A percentile compares a stretch with the other conserved stretches of the same genome.
phyloP scores from a whole-genome alignment of 2,113 vertebrate species.

The Peucedramus taeniatus region DNA sequence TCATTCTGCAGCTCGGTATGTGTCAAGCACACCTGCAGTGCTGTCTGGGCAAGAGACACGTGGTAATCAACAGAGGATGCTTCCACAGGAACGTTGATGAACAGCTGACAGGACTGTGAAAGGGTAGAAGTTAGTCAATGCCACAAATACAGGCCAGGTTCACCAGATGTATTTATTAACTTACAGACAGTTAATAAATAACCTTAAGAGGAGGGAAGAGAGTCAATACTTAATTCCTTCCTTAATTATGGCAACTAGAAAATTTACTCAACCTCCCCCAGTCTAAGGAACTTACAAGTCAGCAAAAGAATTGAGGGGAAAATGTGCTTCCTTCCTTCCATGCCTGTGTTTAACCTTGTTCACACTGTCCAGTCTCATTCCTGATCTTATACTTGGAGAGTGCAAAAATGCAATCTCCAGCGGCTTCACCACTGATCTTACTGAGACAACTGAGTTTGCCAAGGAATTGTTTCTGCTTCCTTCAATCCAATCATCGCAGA shows the following conservation, averaged over 20 bases:
- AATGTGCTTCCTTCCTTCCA: neutral
- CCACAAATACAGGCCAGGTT: neutral
- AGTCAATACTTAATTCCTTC: neutral
- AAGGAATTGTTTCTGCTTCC: neutral
- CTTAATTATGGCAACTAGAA: neutral
- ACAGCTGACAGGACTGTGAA: constrained; percentile 86
- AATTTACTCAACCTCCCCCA: neutral
- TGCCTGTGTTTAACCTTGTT: neutral
- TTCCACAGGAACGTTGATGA: constrained; percentile 89
- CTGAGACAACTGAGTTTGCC: neutral
- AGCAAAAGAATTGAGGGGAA: neutral
- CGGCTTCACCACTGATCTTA: neutral
- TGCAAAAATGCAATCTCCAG: neutral
- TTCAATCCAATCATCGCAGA: neutral
- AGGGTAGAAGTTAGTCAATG: neutral
- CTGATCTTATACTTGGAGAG: neutral
- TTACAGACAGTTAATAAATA: neutral
- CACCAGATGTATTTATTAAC: neutral
- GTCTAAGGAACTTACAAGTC: neutral
- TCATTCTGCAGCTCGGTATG: constrained; percentile 89
- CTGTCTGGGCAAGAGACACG: constrained; percentile 86
- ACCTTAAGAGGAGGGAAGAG: neutral
- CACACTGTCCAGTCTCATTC: neutral
- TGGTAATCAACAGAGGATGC: constrained; percentile 87
- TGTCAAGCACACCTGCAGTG: constrained; percentile 86